phyloP scores from a whole-genome alignment of 2,797 vertebrate genomes.

The Fratercula arctica region DNA sequence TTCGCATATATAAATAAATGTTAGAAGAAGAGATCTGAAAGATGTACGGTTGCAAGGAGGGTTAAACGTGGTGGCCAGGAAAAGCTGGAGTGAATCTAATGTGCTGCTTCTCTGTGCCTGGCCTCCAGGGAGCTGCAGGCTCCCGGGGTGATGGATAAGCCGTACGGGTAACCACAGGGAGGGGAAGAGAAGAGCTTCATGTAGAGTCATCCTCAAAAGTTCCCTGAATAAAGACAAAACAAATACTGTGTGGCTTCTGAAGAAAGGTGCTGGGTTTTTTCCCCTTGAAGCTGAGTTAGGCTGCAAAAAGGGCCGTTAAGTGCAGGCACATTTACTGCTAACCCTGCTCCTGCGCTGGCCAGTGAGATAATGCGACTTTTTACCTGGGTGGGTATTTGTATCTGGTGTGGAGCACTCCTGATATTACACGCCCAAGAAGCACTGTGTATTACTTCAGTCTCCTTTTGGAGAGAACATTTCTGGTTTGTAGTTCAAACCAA shows the following conservation, averaged over 20 bases:
- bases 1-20: not conserved
- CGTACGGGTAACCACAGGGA: rapidly evolving
- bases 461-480: not conserved
- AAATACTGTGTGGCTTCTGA: not conserved
- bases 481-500: not conserved
- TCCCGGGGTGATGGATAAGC: not conserved
- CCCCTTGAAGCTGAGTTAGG: not conserved
- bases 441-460: not conserved
- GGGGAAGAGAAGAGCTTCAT: not conserved
- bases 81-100: not conserved
- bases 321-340: not conserved
- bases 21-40: not conserved
- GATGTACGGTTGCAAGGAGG: not conserved
- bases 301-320: not conserved
- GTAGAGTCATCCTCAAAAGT: not conserved
- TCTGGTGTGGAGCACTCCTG: not conserved
- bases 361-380: not conserved
- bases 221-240: not conserved
- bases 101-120: not conserved
- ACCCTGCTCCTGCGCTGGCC: not conserved
- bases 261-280: not conserved
- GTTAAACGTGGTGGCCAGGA: not conserved
- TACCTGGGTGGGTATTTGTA: not conserved
- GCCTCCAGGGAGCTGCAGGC: not conserved
- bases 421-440: not conserved